Evolutionary conservation across 2,113 vertebrate genomes (phyloP).

Genomic region (Junco hyemalis): DNA sequence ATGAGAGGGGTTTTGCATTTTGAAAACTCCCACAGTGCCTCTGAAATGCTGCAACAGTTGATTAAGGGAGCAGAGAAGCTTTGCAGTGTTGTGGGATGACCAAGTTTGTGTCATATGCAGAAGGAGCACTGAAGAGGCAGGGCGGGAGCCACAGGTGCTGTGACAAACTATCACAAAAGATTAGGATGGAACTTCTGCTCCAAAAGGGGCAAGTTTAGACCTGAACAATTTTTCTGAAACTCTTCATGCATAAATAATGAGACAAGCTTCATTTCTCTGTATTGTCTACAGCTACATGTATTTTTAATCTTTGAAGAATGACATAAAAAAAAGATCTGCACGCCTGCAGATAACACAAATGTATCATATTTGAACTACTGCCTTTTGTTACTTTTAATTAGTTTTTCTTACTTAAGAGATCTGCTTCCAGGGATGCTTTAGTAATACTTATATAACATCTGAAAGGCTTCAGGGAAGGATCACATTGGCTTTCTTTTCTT

Average conservation of each 20-base stretch:
- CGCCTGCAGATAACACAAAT: background rate
- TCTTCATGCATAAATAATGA: background rate
- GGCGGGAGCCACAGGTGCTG: background rate
- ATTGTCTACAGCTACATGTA: background rate
- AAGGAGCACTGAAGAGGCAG: background rate
- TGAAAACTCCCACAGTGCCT: background rate
- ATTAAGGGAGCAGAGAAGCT: background rate
- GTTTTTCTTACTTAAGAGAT: background rate
- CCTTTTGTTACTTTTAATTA: background rate
- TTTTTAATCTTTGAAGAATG: background rate
- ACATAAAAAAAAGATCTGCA: background rate
- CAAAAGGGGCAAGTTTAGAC: background rate
- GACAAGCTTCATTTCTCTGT: background rate
- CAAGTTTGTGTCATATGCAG: background rate
- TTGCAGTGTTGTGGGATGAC: background rate
- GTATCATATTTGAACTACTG: background rate
- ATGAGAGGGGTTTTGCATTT: background rate
- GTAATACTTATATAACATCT: background rate
- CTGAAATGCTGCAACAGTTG: background rate
- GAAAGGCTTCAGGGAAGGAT: background rate
- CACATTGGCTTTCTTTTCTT: background rate
- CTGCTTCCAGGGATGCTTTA: background rate
- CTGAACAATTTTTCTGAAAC: slow-evolving; percentile 21
- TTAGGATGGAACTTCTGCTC: background rate
- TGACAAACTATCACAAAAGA: background rate